These are phyloP conservation scores for Gila orcuttii DNA, from an alignment of 2,113 vertebrate genomes.

Conservation along the genomic window DNA sequence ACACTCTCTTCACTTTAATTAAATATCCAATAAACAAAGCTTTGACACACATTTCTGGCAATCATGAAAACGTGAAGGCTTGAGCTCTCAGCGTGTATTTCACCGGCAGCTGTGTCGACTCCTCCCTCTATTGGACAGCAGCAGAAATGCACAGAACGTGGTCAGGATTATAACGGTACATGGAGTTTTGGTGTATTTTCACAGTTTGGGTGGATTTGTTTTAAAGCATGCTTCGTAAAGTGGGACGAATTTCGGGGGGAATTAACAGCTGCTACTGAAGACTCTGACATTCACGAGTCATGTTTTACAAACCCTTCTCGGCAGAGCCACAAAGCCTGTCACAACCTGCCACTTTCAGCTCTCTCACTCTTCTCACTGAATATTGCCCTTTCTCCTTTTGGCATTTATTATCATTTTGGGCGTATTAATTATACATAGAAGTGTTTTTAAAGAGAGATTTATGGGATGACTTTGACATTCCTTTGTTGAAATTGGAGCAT, in stretches of 20 bases:
- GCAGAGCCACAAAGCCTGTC: constrained; percentile 37
- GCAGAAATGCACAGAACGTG: constrained; percentile 41
- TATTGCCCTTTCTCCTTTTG: constrained; percentile 48
- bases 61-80: constrained; percentile 47
- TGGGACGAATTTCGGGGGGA: neutral
- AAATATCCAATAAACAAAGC: constrained; percentile 55
- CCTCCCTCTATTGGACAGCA: constrained; percentile 59
- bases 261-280: neutral
- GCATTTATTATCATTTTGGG: constrained; percentile 69
- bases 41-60: constrained; percentile 34
- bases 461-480: constrained; percentile 60
- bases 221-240: neutral
- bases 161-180: constrained; percentile 5
- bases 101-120: constrained; percentile 40
- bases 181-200: neutral
- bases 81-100: constrained; percentile 28
- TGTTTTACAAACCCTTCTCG: constrained; percentile 44
- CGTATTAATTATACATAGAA: constrained; percentile 70
- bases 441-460: constrained; percentile 57
- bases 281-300: constrained; percentile 16
- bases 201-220: constrained; percentile 20
- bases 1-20: constrained; percentile 47
- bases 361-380: constrained; percentile 33
- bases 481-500: constrained; percentile 72
- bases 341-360: constrained; percentile 46